These are phyloP conservation scores for Cyclargus thomasi DNA, from an alignment of 1,140 invertebrate genomes.

Conservation along the genomic window DNA sequence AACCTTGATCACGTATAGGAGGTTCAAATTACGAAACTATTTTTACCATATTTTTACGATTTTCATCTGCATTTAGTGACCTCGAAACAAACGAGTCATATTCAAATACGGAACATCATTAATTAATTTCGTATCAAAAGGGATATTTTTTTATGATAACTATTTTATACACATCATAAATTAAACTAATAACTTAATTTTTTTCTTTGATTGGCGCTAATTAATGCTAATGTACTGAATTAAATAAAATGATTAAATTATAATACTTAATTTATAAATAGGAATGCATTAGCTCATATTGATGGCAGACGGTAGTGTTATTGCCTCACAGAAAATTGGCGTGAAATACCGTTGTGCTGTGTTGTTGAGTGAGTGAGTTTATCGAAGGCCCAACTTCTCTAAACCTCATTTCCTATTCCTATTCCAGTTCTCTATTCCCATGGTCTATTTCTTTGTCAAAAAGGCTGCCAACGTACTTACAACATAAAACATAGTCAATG, in stretches of 20 bases:
- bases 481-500: too few species aligned
- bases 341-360: too few species aligned
- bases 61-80: not conserved
- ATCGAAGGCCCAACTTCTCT: too few species aligned
- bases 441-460: too few species aligned
- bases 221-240: not conserved
- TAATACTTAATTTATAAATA: not conserved
- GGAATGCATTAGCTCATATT: too few species aligned
- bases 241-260: constrained; percentile 1
- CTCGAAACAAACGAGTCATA: not conserved
- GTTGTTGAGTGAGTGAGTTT: too few species aligned
- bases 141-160: not conserved
- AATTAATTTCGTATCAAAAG: not conserved
- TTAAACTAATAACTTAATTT: constrained; percentile 6
- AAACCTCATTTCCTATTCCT: too few species aligned
- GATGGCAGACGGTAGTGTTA: too few species aligned
- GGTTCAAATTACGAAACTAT: not conserved
- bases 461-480: too few species aligned
- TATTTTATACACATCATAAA: constrained; percentile 1
- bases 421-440: too few species aligned
- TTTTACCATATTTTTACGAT: not conserved
- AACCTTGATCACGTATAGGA: not conserved
- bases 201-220: constrained; percentile 1
- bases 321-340: too few species aligned
- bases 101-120: not conserved